phyloP scores from a whole-genome alignment of 2,888 invertebrate species.

The Dione vanillae region DNA sequence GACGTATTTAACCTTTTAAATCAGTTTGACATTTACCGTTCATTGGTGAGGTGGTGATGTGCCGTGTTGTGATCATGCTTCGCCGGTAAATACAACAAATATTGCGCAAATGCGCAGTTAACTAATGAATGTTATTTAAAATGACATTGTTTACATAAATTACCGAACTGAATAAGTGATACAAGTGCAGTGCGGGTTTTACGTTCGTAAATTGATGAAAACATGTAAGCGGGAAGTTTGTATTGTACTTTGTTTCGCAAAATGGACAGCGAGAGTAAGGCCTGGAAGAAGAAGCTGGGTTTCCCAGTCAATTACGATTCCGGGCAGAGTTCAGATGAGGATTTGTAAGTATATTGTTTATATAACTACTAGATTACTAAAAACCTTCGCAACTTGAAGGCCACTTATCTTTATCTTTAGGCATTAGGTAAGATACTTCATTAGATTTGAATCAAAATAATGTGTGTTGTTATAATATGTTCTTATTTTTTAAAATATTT shows the following conservation, averaged over 20 bases:
- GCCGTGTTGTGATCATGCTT: slow-evolving; percentile 25
- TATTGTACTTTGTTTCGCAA: slow-evolving; percentile 46
- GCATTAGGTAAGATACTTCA: slow-evolving; percentile 18
- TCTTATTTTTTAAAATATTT: too few relatives aligned
- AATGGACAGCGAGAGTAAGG: slow-evolving; percentile 73
- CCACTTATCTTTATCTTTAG: slow-evolving; percentile 30
- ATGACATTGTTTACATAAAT: slow-evolving; percentile 1
- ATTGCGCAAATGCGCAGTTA: slow-evolving; percentile 31
- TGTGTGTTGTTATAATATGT: too few relatives aligned
- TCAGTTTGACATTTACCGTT: slow-evolving; percentile 41
- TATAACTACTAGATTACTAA: slow-evolving; percentile 30
- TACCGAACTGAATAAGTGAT: not conserved
- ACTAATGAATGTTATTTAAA: slow-evolving; percentile 17
- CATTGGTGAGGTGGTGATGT: slow-evolving; percentile 40
- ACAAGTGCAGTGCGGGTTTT: slow-evolving; percentile 21
- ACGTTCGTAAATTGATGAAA: slow-evolving; percentile 34
- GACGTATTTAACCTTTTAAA: slow-evolving; percentile 9
- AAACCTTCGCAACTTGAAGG: slow-evolving; percentile 33
- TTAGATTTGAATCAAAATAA: not conserved
- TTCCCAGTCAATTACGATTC: slow-evolving; percentile 80
- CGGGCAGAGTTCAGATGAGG: slow-evolving; percentile 78
- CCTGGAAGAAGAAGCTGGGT: slow-evolving; percentile 80
- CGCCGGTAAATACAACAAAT: slow-evolving; percentile 42
- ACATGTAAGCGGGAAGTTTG: slow-evolving; percentile 44
- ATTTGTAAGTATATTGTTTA: slow-evolving; percentile 66